Evolutionary conservation across 2,113 vertebrate species (phyloP), one percentile per base, ranked within the genome.

Genomic region (Tilapia sparmanii): DNA sequence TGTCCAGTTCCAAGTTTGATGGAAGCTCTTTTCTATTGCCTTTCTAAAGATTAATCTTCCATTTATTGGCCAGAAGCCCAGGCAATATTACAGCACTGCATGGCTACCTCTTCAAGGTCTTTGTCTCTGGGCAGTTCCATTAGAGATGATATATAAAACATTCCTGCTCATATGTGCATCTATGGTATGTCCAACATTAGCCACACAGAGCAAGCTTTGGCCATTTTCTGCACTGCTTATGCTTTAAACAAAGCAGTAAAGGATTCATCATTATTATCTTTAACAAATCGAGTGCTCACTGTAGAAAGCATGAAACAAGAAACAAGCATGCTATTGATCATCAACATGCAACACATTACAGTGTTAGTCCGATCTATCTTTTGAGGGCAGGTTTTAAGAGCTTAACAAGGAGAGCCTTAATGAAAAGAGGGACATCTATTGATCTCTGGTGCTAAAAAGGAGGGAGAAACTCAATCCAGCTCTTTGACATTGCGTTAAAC

Each of bases 341-440:
- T 92, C 84, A 89, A 89, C 91, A 85, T 86, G 90, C 76, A 87
- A 80, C 87, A 94, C 94, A 95, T 94, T 89, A 92, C 89, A 86
- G 55, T 73, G 86, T 91, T 61, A 63, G 24, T 63, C 55, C 10
- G 10, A 95, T 93, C 90, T 87, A 13, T 78, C 76, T 95, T 91
- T 90, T 81, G 68, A 83, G 84, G 86, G 55, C 55, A 50, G 83
- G 88, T 90, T 94, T 95, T 94, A 84, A 86, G 80, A 83, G 94
- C 92, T 94, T 91, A 92, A 85, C 89, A 86, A 86, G 86, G 83
- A 88, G 61, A 83, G 87, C 82, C 82, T 85, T 92, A 96, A 96
- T 95, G 91, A 95, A 96, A 95, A 94, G 86, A 95, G 92, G 86
- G 90, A 90, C 92, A 87, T 92, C 38, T 87, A 96, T 95, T 91